phyloP scores from a whole-genome alignment of 2,888 invertebrate genomes.

The Drosophila maculinotata region DNA sequence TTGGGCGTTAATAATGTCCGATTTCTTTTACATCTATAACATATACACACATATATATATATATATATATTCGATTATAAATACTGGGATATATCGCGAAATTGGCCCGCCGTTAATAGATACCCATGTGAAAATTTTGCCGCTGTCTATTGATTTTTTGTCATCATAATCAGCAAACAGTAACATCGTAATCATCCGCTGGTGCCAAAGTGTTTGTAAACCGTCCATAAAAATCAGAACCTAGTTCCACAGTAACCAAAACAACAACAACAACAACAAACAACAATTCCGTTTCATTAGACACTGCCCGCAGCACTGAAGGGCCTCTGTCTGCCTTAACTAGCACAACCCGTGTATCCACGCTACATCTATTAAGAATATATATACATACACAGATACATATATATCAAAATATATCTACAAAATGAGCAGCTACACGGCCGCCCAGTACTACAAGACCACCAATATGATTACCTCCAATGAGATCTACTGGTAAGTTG shows the following conservation, averaged over 20 bases:
- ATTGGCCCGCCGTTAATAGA: constrained; percentile 43
- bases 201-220: constrained; percentile 72
- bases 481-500: constrained; percentile 83
- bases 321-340: constrained; percentile 66
- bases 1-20: constrained; percentile 53
- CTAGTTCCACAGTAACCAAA: constrained; percentile 63
- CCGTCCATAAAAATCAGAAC: constrained; percentile 68
- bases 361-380: constrained; percentile 22
- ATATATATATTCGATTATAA: constrained; percentile 39
- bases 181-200: constrained; percentile 26
- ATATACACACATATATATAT: constrained; percentile 21
- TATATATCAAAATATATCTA: constrained; percentile 28
- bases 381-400: constrained; percentile 12
- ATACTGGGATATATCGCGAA: constrained; percentile 40
- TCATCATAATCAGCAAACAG: constrained; percentile 18
- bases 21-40: constrained; percentile 26
- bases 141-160: constrained; percentile 64
- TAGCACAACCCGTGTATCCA: constrained; percentile 43
- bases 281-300: constrained; percentile 73
- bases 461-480: constrained; percentile 83
- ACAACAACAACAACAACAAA: constrained; percentile 27
- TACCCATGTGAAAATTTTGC: constrained; percentile 43
- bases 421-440: constrained; percentile 78
- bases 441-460: constrained; percentile 77
- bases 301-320: constrained; percentile 53